Percentiles rank a stretch among this genome's conserved stretches.
Evolutionary conservation across 2,113 vertebrate species (phyloP).

Genomic region (Riparia riparia): DNA sequence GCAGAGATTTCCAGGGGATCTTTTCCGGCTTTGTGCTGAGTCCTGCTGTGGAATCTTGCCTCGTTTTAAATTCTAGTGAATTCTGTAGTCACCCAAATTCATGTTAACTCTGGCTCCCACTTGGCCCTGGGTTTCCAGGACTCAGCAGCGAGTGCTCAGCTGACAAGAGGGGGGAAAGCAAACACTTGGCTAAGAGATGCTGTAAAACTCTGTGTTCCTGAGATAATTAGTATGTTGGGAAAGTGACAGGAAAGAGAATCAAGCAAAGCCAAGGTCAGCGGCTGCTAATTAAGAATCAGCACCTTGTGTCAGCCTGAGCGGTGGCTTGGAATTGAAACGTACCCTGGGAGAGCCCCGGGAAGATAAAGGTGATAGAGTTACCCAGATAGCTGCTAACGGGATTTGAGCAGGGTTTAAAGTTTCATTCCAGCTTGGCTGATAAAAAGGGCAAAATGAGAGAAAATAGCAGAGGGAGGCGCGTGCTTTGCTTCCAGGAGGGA

Average conservation of each 20-base stretch:
- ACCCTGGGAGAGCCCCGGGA: slow-evolving; percentile 12
- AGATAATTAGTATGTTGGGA: slow-evolving; percentile 70
- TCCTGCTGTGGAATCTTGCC: neutral
- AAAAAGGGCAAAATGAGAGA: slow-evolving; percentile 38
- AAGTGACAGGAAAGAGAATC: slow-evolving; percentile 65
- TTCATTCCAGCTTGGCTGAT: slow-evolving; percentile 20
- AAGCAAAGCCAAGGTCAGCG: slow-evolving; percentile 64
- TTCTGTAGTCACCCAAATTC: neutral
- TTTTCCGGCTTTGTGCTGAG: neutral
- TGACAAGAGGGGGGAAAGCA: neutral
- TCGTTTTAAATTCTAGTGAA: neutral
- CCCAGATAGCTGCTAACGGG: slow-evolving; percentile 41
- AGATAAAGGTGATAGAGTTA: slow-evolving; percentile 60
- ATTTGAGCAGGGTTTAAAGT: slow-evolving; percentile 33
- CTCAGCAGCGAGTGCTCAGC: neutral
- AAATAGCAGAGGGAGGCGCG: neutral
- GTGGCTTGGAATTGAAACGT: slow-evolving; percentile 61
- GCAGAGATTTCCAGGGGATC: neutral
- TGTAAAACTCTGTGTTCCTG: slow-evolving; percentile 27
- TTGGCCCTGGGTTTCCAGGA: neutral
- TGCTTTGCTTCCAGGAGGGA: slow-evolving; percentile 30
- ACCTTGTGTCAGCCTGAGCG: slow-evolving; percentile 64
- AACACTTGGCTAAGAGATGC: neutral
- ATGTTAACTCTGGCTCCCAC: neutral
- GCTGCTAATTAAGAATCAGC: slow-evolving; percentile 72